A percentile compares a stretch with the other conserved stretches of the same genome.
Evolutionary conservation across 2,113 vertebrate species (phyloP).

Genomic region (Geothlypis trichas): DNA sequence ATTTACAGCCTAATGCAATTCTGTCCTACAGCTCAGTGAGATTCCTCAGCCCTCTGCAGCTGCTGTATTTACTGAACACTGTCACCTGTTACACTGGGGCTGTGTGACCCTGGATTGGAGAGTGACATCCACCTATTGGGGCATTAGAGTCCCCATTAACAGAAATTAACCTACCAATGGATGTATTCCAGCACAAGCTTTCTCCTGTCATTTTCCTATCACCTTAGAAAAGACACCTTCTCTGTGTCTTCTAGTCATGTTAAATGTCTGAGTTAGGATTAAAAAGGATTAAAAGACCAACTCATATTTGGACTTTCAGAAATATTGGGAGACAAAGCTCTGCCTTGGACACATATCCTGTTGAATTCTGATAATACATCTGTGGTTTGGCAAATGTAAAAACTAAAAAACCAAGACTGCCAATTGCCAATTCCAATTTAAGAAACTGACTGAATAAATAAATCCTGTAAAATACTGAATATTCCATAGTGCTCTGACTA

Average conservation of each 20-base stretch:
- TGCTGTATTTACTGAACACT: neutral
- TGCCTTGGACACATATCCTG: neutral
- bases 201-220: neutral
- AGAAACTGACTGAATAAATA: neutral
- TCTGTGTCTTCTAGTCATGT: neutral
- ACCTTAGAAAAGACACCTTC: neutral
- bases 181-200: neutral
- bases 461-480: neutral
- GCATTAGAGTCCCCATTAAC: neutral
- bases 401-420: neutral
- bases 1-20: neutral
- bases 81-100: neutral
- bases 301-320: neutral
- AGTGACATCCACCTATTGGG: neutral
- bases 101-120: neutral
- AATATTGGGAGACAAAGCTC: neutral
- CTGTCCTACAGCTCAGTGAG: neutral
- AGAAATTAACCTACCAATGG: neutral
- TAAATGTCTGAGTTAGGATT: neutral
- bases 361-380: neutral
- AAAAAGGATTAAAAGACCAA: neutral
- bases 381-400: neutral
- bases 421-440: neutral
- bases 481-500: neutral
- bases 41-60: neutral